phyloP scores from a whole-genome alignment of 1,140 invertebrate genomes.

The Drosophila pruinosa region DNA sequence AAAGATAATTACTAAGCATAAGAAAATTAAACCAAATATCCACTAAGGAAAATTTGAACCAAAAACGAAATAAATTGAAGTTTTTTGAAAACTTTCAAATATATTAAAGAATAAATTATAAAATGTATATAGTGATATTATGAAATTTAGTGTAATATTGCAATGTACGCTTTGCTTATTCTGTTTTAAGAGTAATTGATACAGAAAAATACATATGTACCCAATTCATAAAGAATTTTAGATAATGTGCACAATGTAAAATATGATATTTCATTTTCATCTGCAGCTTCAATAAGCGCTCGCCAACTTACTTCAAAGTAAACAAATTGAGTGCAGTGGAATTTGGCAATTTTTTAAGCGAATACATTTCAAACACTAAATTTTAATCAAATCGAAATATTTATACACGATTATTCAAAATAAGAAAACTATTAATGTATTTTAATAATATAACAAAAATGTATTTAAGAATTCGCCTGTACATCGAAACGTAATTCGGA shows the following conservation, averaged over 20 bases:
- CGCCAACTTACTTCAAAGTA: too few relatives aligned
- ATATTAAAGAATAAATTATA: constrained; percentile 18
- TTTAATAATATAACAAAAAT: constrained; percentile 2
- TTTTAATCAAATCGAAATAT: constrained; percentile 6
- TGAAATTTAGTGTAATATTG: constrained; percentile 1
- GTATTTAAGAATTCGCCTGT: constrained; percentile 37
- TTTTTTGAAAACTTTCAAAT: constrained; percentile 64
- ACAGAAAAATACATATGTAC: background rate
- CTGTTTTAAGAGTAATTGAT: background rate
- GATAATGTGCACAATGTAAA: too few relatives aligned
- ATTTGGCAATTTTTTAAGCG: constrained; percentile 2
- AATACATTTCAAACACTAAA: background rate
- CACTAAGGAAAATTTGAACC: constrained; percentile 47
- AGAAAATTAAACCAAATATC: constrained; percentile 52
- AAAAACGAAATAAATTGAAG: constrained; percentile 50
- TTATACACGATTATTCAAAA: constrained; percentile 1
- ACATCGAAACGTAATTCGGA: constrained; percentile 43
- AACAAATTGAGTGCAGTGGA: constrained; percentile 11
- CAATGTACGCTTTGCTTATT: background rate
- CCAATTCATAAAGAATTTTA: background rate
- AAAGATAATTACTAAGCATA: background rate
- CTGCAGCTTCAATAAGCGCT: background rate
- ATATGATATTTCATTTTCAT: background rate
- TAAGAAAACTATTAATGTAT: background rate
- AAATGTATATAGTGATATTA: constrained; percentile 21